Conservation (phyloP, 2,797 vertebrate species). For the Strix occidentalis region DNA sequence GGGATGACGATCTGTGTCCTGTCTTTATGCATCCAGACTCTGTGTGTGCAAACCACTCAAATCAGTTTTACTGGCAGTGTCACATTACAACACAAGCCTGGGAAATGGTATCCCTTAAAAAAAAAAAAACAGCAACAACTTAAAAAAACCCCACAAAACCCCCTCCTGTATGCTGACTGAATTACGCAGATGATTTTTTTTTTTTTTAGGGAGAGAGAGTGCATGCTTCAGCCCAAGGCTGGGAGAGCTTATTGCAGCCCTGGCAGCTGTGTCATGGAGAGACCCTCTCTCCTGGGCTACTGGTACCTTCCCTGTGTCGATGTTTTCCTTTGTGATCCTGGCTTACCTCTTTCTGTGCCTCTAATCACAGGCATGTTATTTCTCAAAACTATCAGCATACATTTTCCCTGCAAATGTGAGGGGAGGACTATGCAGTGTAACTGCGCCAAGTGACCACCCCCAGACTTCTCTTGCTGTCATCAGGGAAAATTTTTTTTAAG, state of each 20-base stretch:
- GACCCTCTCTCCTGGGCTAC: neutral
- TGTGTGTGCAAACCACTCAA: neutral
- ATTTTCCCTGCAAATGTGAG: neutral
- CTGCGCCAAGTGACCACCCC: fast-evolving
- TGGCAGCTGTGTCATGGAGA: neutral
- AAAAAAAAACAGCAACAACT: neutral
- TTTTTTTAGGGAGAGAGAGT: neutral
- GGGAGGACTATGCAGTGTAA: neutral
- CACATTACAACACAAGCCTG: neutral
- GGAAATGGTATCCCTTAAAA: neutral
- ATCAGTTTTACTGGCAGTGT: neutral
- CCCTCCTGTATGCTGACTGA: neutral
- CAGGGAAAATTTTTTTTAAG: neutral
- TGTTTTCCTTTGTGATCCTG: neutral
- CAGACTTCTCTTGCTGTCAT: neutral
- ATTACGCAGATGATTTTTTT: neutral
- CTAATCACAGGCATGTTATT: neutral
- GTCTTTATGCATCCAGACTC: neutral
- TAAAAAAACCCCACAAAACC: fast-evolving
- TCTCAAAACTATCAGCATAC: neutral
- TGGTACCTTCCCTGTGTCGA: neutral
- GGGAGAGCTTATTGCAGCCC: neutral
- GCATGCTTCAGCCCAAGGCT: neutral
- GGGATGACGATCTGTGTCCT: neutral
- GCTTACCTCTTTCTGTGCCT: neutral